A percentile compares a stretch with the other conserved stretches of the same genome.
Evolutionary conservation across 2,888 invertebrate genomes (phyloP).

Genomic region (Eupithecia exiguata): DNA sequence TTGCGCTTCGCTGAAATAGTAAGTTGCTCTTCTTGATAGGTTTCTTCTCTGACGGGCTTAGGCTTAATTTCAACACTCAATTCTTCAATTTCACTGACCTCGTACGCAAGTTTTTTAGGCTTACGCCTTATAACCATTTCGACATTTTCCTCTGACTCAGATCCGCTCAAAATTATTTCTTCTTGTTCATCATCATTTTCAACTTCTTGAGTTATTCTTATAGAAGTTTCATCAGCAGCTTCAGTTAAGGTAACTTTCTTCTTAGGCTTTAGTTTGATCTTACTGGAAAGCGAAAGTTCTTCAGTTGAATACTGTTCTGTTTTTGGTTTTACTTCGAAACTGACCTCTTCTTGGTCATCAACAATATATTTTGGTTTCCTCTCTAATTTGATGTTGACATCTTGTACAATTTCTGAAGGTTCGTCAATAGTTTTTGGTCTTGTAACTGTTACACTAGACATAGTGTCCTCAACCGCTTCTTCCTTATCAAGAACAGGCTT

Average conservation of each 20-base stretch:
- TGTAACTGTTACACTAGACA: conserved; percentile 65
- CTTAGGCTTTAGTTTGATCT: conserved; percentile 87
- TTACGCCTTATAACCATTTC: conserved; percentile 79
- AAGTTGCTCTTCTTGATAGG: conserved; percentile 86
- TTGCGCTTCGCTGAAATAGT: conserved; percentile 88
- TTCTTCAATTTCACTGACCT: conserved; percentile 86
- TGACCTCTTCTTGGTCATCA: conserved; percentile 86
- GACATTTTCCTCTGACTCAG: conserved; percentile 84
- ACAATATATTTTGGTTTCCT: conserved; percentile 86
- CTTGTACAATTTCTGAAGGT: conserved; percentile 79
- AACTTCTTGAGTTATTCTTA: conserved; percentile 86
- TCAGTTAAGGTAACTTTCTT: conserved; percentile 86
- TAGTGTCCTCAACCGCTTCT: conserved; percentile 65
- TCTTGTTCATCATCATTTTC: conserved; percentile 86
- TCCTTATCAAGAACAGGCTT: conserved; percentile 72
- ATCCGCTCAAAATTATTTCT: conserved; percentile 86
- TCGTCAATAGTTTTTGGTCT: conserved; percentile 69
- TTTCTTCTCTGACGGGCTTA: conserved; percentile 67
- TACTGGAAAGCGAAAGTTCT: conserved; percentile 88
- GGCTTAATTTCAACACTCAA: conserved; percentile 83
- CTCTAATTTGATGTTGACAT: conserved; percentile 88
- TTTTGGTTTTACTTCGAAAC: conserved; percentile 72
- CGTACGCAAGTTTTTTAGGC: conserved; percentile 82
- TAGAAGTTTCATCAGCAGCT: conserved; percentile 87
- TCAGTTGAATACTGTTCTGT: conserved; percentile 85